Base-by-base conservation (phyloP, 1,140 invertebrate species). In the Apis laboriosa region DNA sequence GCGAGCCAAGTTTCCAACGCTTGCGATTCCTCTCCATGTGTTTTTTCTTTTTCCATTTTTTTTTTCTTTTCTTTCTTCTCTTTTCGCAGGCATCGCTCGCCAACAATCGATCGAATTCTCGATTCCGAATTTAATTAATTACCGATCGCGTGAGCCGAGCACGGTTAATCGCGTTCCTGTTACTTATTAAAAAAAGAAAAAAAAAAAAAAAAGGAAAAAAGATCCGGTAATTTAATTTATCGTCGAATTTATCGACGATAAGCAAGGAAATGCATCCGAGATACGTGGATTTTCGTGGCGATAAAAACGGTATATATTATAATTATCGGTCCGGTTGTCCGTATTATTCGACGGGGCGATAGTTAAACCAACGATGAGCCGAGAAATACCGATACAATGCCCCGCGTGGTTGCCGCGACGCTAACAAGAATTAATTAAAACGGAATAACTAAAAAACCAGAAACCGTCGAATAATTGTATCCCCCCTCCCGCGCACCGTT, bases 401-500 rank as follows among this genome's bases (percentile, higher is more conserved):
- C 12, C 9, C 13, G 15, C 55, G 12, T 7, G 13, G 58, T 58
- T 28, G 28, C 51, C n/a, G 34, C 51, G 34, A 28, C 60, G 73
- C 55, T 82, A 82, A 76, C 80, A 66, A 55, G 74, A 82, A 82
- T 82, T 77, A 82, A 77, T 82, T 68, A 82, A 82, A 82, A 67
- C 80, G 80, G 13, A 77, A 81, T 81, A 81, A 76, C 72, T 81
- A 56, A 77, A 81, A 53, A 75, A 67, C 43, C 53, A 67, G 43
- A 56, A 81, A 76, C 78, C 70, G 17, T 28, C 51, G 60, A 81
- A 67, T 77, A 81, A 81, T 68, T 68, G 74, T 53, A 28, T 17
- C 63, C 24, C 7, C 51, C 64, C 68, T 58, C 53, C 17, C 24
- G 13, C 5, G 43, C 9, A 34, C 0, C 53, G 19, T 67, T 60